Conservation (phyloP, 1,140 invertebrate species). For the Heliconius eleuchia region DNA sequence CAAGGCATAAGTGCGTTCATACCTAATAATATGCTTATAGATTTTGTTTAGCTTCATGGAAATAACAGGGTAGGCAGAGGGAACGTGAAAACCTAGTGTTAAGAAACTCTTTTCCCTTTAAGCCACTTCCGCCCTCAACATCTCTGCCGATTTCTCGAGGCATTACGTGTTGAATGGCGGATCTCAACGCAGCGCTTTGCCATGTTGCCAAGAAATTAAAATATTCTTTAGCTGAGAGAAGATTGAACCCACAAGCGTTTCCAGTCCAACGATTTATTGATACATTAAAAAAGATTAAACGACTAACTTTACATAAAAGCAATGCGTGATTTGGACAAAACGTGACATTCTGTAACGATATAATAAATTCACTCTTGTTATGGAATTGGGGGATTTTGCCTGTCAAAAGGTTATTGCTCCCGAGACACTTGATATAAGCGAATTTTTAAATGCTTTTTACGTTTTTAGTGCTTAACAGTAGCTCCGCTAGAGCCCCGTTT, state of each 20-base stretch:
- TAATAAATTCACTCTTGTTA: conserved; percentile 4
- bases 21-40: background rate
- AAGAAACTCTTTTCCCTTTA: too few relatives aligned
- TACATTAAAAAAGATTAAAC: background rate
- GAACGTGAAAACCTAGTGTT: too few relatives aligned
- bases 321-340: background rate
- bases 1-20: background rate
- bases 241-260: background rate
- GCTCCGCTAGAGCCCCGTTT: too few relatives aligned
- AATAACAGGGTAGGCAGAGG: too few relatives aligned
- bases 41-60: background rate
- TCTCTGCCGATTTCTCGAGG: too few relatives aligned
- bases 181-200: too few relatives aligned
- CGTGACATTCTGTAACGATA: conserved; percentile 3
- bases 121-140: too few relatives aligned
- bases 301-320: background rate
- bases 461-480: background rate
- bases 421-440: background rate
- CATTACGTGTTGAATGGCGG: too few relatives aligned
- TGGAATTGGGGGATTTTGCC: background rate
- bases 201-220: too few relatives aligned
- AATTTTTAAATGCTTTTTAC: background rate
- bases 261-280: background rate
- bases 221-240: too few relatives aligned
- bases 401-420: conserved; percentile 4